Percentiles rank a stretch among this genome's conserved stretches.
Conservation (phyloP, 1,140 invertebrate species). For the Pogonognathellus flavescens region DNA sequence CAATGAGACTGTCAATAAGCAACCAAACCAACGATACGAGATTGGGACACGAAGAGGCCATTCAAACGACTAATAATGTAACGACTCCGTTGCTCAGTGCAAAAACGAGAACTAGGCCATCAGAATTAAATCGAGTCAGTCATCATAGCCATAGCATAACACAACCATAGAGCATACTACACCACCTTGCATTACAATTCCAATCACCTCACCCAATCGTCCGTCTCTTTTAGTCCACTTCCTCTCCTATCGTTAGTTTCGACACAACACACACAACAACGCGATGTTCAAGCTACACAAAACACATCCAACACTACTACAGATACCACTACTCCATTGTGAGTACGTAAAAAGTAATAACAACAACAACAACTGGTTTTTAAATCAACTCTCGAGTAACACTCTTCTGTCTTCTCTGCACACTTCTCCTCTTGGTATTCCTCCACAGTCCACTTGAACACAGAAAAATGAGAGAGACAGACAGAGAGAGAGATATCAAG, state of each 20-base stretch:
- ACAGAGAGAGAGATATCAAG: too few species aligned
- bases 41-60: not conserved
- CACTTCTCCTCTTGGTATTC: too few species aligned
- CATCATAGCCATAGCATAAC: not conserved
- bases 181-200: not conserved
- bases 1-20: not conserved
- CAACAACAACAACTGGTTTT: slow-evolving; percentile 53
- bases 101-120: slow-evolving; percentile 49
- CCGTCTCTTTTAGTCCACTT: slow-evolving; percentile 30
- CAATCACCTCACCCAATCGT: slow-evolving; percentile 20
- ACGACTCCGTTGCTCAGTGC: not conserved
- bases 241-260: not conserved
- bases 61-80: slow-evolving; percentile 5
- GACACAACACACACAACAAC: slow-evolving; percentile 7
- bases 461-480: too few species aligned
- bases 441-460: too few species aligned
- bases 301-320: not conserved
- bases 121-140: not conserved
- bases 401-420: too few species aligned
- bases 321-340: not conserved
- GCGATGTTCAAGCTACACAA: not conserved
- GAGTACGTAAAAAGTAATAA: not conserved
- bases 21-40: not conserved
- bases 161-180: not conserved
- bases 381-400: slow-evolving; percentile 18